phyloP scores from a whole-genome alignment of 2,113 vertebrate genomes.

The Sander vitreus region DNA sequence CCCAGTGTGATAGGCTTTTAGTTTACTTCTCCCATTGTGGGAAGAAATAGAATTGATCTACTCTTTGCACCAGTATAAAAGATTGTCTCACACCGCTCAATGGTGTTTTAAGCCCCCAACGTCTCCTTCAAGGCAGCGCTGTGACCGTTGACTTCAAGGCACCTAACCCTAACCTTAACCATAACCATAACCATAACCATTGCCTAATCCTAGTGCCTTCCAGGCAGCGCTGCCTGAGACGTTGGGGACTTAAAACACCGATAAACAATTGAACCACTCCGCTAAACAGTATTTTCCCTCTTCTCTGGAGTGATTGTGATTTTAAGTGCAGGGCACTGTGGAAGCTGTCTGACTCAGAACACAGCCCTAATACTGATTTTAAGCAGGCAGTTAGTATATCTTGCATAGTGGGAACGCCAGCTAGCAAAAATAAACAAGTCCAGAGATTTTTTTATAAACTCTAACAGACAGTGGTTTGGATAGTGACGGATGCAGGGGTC shows the following conservation, averaged over 20 bases:
- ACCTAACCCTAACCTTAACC: too few relatives aligned
- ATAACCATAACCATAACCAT: too few relatives aligned
- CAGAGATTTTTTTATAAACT: constrained; percentile 13
- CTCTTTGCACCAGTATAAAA: background rate
- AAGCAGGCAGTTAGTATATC: background rate
- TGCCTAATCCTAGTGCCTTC: too few relatives aligned
- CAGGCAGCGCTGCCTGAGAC: too few relatives aligned
- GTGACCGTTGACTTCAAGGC: too few relatives aligned
- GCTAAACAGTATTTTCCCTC: background rate
- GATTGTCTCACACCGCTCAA: background rate
- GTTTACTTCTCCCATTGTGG: background rate
- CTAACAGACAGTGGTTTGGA: constrained; percentile 10
- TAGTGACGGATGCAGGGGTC: constrained; percentile 31
- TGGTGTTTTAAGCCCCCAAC: too few relatives aligned
- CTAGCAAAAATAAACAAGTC: background rate
- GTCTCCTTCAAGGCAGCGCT: too few relatives aligned
- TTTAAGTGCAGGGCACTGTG: background rate
- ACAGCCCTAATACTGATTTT: background rate
- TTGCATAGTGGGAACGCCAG: background rate
- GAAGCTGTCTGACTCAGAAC: background rate
- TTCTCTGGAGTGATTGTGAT: background rate
- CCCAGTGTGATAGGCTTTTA: background rate
- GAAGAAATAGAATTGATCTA: background rate
- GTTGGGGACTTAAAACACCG: too few relatives aligned
- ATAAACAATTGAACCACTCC: background rate